A percentile compares a stretch with the other conserved stretches of the same genome.
These are phyloP conservation scores for Hermaeophaga mercurialis DNA, from an alignment of 2,888 invertebrate species.

Conservation along the genomic window DNA sequence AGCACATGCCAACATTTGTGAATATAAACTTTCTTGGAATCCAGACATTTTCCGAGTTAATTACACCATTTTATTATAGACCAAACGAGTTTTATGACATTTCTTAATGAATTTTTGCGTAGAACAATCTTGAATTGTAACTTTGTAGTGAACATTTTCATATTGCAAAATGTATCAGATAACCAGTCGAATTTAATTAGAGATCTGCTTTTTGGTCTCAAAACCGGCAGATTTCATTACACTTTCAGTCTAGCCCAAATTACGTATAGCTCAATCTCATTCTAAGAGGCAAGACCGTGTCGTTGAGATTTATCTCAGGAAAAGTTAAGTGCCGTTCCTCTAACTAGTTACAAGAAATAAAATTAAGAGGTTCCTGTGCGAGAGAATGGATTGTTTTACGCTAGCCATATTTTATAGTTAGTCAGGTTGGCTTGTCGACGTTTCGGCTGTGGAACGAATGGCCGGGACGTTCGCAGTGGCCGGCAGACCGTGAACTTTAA, in stretches of 20 bases:
- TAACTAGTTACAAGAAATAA: slow-evolving; percentile 33
- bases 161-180: neutral
- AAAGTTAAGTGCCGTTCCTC: slow-evolving; percentile 32
- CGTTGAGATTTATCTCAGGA: slow-evolving; percentile 32
- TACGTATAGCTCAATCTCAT: slow-evolving; percentile 23
- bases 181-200: slow-evolving; percentile 6
- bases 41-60: no score
- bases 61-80: no score
- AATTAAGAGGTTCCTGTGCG: slow-evolving; percentile 31
- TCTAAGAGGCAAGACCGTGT: slow-evolving; percentile 22
- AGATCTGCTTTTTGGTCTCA: slow-evolving; percentile 4
- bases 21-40: no score
- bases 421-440: slow-evolving; percentile 28
- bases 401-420: slow-evolving; percentile 35
- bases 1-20: no score
- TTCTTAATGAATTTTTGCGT: no score
- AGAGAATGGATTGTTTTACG: slow-evolving; percentile 30
- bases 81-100: no score
- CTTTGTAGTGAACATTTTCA: slow-evolving; percentile 1
- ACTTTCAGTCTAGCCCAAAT: neutral
- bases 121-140: neutral
- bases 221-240: slow-evolving; percentile 11
- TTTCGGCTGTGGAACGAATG: slow-evolving; percentile 21
- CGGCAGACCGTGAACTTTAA: slow-evolving; percentile 23
- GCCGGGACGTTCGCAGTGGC: slow-evolving; percentile 4